Percentiles rank a stretch among this genome's conserved stretches.
Conservation (phyloP, 1,140 invertebrate species). For the Meloidogyne floridensis region DNA sequence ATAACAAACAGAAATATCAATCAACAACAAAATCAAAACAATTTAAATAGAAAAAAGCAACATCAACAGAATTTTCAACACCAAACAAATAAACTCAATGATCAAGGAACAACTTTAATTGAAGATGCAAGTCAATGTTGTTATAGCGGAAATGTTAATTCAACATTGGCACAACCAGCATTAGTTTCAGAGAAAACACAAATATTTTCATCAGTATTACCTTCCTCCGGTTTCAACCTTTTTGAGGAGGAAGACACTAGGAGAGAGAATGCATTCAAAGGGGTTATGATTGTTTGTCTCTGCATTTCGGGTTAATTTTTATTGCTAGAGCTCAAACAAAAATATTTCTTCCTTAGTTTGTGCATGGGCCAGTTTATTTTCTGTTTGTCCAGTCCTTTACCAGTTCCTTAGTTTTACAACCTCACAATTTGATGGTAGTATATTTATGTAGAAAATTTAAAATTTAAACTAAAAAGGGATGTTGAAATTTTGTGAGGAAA, state of each 20-base stretch:
- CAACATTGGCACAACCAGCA: neutral
- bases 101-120: neutral
- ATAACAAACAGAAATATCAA: neutral
- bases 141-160: neutral
- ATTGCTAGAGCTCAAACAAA: too few species aligned
- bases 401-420: conserved; percentile 46
- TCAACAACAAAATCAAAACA: neutral
- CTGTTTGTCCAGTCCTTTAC: conserved; percentile 44
- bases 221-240: neutral
- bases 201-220: neutral
- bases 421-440: conserved; percentile 42
- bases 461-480: conserved; percentile 21
- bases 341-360: conserved; percentile 26
- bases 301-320: conserved; percentile 35
- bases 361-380: conserved; percentile 44
- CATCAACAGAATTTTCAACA: neutral
- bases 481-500: conserved; percentile 51
- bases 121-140: neutral
- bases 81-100: neutral
- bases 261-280: conserved; percentile 52
- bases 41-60: neutral
- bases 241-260: conserved; percentile 35
- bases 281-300: conserved; percentile 45
- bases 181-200: neutral
- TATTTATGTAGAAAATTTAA: neutral